Evolutionary conservation across 2,888 invertebrate genomes (phyloP).

Genomic region (Limnephilus marmoratus): DNA sequence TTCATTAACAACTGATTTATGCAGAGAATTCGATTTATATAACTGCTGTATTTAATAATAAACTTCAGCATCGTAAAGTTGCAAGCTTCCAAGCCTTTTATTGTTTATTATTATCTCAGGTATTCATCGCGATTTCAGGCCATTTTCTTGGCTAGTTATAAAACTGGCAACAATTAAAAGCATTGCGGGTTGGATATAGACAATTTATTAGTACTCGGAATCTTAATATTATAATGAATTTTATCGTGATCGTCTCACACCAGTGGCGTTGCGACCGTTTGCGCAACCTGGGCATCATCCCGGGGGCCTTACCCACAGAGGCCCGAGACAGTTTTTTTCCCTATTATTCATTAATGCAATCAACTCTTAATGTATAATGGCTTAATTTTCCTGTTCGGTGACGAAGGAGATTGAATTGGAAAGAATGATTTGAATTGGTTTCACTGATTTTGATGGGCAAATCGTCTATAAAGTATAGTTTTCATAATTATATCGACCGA

Average conservation of each 20-base stretch:
- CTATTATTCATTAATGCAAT: no score
- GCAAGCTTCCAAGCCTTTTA: neutral
- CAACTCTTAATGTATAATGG: neutral
- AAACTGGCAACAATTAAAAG: neutral
- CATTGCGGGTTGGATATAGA: neutral
- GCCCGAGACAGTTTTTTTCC: no score
- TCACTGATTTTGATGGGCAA: neutral
- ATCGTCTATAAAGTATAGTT: no score
- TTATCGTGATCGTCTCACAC: neutral
- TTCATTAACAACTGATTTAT: neutral
- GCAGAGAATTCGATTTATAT: constrained; percentile 15
- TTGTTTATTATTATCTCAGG: neutral
- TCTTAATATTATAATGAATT: neutral
- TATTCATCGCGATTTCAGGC: neutral
- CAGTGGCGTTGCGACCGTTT: neutral
- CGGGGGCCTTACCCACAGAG: neutral
- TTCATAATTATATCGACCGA: no score
- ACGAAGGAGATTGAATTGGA: neutral
- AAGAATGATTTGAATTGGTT: neutral
- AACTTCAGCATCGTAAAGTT: neutral
- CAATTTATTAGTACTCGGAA: neutral
- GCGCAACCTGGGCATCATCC: neutral
- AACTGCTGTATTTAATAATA: constrained; percentile 5
- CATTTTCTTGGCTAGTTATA: neutral
- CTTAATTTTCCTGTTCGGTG: neutral